phyloP scores from a whole-genome alignment of 2,888 invertebrate species.

The Siphlonurus alternatus region DNA sequence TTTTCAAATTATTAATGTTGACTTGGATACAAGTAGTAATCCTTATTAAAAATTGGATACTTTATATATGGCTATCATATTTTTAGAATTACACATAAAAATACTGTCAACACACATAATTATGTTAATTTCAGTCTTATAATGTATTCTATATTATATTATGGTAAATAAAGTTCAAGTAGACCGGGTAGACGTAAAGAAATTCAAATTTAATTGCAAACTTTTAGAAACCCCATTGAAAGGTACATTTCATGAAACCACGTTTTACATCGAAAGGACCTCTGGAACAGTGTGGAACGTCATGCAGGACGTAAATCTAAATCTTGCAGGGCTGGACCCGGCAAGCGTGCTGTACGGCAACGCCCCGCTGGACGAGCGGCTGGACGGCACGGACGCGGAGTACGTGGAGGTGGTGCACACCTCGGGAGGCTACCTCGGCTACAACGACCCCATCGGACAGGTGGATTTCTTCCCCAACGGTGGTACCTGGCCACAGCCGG shows the following conservation, averaged over 20 bases:
- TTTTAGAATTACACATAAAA: too few relatives aligned
- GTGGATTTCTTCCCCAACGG: constrained; percentile 48
- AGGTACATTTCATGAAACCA: background rate
- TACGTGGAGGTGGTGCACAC: constrained; percentile 45
- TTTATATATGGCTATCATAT: too few relatives aligned
- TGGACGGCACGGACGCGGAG: constrained; percentile 39
- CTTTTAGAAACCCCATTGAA: too few relatives aligned
- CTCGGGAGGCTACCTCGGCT: constrained; percentile 42
- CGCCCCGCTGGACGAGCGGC: constrained; percentile 33
- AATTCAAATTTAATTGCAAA: too few relatives aligned
- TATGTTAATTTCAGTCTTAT: too few relatives aligned
- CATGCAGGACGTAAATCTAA: background rate
- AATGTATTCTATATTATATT: too few relatives aligned
- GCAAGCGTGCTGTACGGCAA: constrained; percentile 37
- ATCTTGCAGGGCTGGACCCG: constrained; percentile 35
- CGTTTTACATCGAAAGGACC: background rate
- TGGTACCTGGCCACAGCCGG: constrained; percentile 34
- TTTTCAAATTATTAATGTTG: too few relatives aligned
- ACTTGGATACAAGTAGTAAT: too few relatives aligned
- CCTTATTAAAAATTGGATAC: too few relatives aligned
- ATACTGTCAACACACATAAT: too few relatives aligned
- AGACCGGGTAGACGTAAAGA: too few relatives aligned
- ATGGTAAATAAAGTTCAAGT: too few relatives aligned
- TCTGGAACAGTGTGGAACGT: background rate
- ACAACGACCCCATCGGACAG: constrained; percentile 37